Base-by-base conservation (phyloP, 2,888 invertebrate genomes). In the Stenolophus ochropezus region DNA sequence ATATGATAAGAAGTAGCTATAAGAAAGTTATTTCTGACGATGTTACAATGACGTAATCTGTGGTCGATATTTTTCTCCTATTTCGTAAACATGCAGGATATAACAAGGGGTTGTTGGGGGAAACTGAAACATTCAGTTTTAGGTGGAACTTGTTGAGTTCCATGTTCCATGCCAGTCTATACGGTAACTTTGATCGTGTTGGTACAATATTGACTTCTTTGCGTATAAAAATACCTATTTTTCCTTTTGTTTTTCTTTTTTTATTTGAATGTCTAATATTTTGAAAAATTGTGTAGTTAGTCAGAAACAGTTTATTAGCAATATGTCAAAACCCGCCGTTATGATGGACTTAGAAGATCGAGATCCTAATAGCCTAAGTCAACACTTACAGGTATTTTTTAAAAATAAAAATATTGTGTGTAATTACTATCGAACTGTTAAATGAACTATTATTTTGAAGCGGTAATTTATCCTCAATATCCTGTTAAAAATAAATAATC, bases 351-450 rank as follows among this genome's bases (percentile, higher is more conserved):
- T 94, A 82, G 94, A 94, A 85, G 94, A 94, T 85, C 88, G 94
- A 83, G 94, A 95, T 86, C 95, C 95, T 0, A 93, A 94, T 85
- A 91, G 90, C 83, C 87, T 95, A 83, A 94, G 94, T 86, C 91
- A 92, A 82, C 94, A 94, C 87, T 90, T 95, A 71, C 93, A 94
- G 92, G 95, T 94, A 88, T 86, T 33, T 33, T 33, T 33, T 33
- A 33, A 1, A 49, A 84, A 83, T 61, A 16, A 56, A n/a, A n/a
- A n/a, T n/a, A n/a, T n/a, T n/a, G n/a, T n/a, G n/a, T n/a, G n/a
- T n/a, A n/a, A n/a, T n/a, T n/a, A n/a, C n/a, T n/a, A n/a, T n/a
- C n/a, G n/a, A n/a, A n/a, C n/a, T n/a, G n/a, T n/a, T n/a, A n/a
- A n/a, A n/a, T n/a, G n/a, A n/a, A n/a, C n/a, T n/a, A n/a, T n/a